These are phyloP conservation scores for Calameuta pallipes DNA, from an alignment of 2,888 invertebrate species.

Conservation along the genomic window DNA sequence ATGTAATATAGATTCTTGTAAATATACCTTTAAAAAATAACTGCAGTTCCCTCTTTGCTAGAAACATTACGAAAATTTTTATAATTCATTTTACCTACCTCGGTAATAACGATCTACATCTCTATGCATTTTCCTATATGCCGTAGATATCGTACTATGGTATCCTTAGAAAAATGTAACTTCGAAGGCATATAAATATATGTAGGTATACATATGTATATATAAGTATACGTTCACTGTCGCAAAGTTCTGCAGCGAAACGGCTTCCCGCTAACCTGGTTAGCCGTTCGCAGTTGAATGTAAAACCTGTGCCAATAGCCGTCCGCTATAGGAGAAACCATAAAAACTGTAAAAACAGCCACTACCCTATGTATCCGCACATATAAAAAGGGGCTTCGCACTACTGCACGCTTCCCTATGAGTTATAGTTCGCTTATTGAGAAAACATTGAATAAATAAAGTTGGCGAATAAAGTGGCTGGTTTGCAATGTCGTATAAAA, in stretches of 20 bases:
- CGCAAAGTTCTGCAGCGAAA: neutral
- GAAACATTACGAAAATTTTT: neutral
- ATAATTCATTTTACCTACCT: neutral
- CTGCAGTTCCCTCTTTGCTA: too few species aligned
- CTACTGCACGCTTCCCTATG: neutral
- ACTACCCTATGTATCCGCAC: neutral
- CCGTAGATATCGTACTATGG: too few species aligned
- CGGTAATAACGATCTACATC: neutral
- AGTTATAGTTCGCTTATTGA: neutral
- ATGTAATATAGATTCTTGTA: neutral
- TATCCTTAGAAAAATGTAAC: neutral
- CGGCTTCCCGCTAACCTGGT: conserved; percentile 38
- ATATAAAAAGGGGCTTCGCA: neutral
- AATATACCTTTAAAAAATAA: neutral
- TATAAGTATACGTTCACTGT: neutral
- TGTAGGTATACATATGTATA: neutral
- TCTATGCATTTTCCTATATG: neutral
- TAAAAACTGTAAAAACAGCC: conserved; percentile 22
- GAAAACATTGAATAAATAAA: neutral
- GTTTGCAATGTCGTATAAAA: too few species aligned
- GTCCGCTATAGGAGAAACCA: conserved; percentile 33
- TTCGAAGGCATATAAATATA: too few species aligned
- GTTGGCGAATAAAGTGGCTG: too few species aligned
- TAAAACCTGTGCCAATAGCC: conserved; percentile 28
- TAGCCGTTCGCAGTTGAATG: conserved; percentile 30